These are phyloP conservation scores for Hypomecis atomaria DNA, from an alignment of 2,888 invertebrate genomes.

Conservation along the genomic window DNA sequence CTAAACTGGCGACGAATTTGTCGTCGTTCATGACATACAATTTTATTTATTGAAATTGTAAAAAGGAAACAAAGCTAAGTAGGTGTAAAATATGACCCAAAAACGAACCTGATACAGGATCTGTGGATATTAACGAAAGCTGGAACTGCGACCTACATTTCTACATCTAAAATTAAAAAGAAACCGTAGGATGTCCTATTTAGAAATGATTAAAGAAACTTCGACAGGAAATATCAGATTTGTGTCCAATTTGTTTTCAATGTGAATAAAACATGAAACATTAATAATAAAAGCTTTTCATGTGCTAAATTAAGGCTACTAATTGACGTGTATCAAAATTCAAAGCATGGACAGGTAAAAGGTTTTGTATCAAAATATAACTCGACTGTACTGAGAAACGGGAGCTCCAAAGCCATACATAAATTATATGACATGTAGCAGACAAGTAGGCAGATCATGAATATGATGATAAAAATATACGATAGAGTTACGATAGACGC, in stretches of 20 bases:
- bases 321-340: conserved; percentile 3
- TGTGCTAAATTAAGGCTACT: conserved; percentile 8
- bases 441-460: conserved; percentile 16
- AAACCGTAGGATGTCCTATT: conserved; percentile 16
- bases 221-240: conserved; percentile 29
- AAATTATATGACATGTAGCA: conserved; percentile 4
- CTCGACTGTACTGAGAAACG: background rate
- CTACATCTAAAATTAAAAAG: conserved; percentile 17
- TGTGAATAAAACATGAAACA: background rate
- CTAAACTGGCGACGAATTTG: background rate
- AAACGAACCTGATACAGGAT: conserved; percentile 17
- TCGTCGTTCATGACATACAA: background rate
- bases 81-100: background rate
- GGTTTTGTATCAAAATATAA: conserved; percentile 5
- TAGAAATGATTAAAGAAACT: conserved; percentile 31
- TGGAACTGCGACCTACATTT: conserved; percentile 8
- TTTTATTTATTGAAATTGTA: background rate
- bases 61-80: background rate
- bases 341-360: background rate
- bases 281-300: conserved; percentile 9
- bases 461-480: conserved; percentile 19
- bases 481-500: background rate
- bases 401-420: conserved; percentile 9
- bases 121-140: background rate
- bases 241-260: conserved; percentile 23